phyloP scores from a whole-genome alignment of 2,888 invertebrate species.

The Rhamnusium bicolor region DNA sequence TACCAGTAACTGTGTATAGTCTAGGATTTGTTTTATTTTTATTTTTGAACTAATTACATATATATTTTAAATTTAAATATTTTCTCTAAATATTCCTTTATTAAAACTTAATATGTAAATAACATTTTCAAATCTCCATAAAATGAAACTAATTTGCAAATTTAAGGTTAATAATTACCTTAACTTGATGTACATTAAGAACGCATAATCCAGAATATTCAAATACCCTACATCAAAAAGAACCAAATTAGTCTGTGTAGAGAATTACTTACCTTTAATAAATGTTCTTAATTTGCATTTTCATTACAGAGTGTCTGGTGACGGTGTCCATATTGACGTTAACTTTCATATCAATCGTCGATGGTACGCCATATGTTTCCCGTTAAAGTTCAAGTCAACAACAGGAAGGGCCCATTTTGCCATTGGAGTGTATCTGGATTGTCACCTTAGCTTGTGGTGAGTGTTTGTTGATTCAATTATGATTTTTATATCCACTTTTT shows the following conservation, averaged over 20 bases:
- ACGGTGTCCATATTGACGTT: slow-evolving; percentile 93
- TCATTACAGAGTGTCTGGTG: slow-evolving; percentile 90
- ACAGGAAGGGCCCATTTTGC: slow-evolving; percentile 86
- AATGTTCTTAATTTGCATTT: slow-evolving; percentile 28
- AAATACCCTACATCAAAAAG: not conserved
- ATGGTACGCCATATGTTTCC: slow-evolving; percentile 96
- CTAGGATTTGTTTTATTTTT: no score
- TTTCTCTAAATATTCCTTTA: no score
- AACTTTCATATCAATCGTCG: slow-evolving; percentile 93
- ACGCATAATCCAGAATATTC: not conserved
- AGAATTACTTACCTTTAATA: not conserved
- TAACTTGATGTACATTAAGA: not conserved
- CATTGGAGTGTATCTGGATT: slow-evolving; percentile 88
- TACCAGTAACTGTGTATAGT: no score
- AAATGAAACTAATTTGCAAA: not conserved
- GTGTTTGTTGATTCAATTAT: slow-evolving; percentile 64
- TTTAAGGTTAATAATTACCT: not conserved
- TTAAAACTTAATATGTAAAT: no score
- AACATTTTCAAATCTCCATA: not conserved
- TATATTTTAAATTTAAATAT: no score
- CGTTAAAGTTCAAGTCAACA: slow-evolving; percentile 89
- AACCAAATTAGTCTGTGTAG: not conserved
- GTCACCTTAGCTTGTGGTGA: slow-evolving; percentile 84
- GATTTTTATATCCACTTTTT: not conserved
- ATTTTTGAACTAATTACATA: no score